These are phyloP conservation scores for Cremastinae sp. DNA, from an alignment of 2,888 invertebrate genomes.

Conservation along the genomic window DNA sequence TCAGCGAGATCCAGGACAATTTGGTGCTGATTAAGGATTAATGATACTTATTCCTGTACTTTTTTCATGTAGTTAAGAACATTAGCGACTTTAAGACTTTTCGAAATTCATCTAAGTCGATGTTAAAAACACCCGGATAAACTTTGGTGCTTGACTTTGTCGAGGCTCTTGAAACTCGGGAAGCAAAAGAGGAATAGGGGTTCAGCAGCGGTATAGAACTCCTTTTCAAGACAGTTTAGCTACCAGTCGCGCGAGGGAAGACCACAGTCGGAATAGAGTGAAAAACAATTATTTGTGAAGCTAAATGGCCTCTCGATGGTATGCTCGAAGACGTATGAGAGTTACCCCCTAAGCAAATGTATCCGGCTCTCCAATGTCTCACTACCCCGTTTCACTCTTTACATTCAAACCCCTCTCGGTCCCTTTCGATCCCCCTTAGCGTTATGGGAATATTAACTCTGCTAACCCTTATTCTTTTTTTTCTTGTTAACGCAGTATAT, in stretches of 20 bases:
- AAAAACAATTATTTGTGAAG: conserved; percentile 56
- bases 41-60: conserved; percentile 8
- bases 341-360: conserved; percentile 11
- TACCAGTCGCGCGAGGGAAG: neutral
- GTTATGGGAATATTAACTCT: conserved; percentile 33
- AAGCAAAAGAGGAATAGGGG: neutral
- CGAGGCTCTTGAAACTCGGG: conserved; percentile 42
- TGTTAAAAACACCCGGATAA: neutral
- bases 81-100: no score
- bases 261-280: conserved; percentile 15
- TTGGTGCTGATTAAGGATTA: neutral
- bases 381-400: neutral
- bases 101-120: no score
- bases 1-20: neutral
- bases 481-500: conserved; percentile 25
- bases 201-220: conserved; percentile 1
- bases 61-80: no score
- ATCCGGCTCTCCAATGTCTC: neutral
- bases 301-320: conserved; percentile 46
- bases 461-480: conserved; percentile 6
- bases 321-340: conserved; percentile 43
- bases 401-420: conserved; percentile 8
- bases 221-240: conserved; percentile 40
- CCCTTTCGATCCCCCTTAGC: conserved; percentile 7
- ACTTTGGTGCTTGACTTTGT: conserved; percentile 2